A percentile compares a stretch with the other conserved stretches of the same genome.
Conservation (phyloP, 2,888 invertebrate species). For the Caenorhabditis afra region DNA sequence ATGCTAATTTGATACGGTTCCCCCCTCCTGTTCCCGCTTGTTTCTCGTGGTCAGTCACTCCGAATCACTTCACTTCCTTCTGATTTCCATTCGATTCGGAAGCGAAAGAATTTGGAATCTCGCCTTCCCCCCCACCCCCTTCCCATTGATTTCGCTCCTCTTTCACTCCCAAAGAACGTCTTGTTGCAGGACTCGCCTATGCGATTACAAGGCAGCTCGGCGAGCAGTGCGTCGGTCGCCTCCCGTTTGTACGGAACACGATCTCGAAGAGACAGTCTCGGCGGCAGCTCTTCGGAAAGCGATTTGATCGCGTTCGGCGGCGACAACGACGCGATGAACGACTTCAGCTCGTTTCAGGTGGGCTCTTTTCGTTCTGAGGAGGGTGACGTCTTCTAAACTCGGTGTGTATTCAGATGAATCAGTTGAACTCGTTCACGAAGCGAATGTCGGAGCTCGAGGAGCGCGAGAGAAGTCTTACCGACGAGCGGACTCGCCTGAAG, state of each 20-base stretch:
- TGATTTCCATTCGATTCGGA: slow-evolving; percentile 11
- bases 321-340: slow-evolving; percentile 53
- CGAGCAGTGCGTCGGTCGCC: slow-evolving; percentile 77
- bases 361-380: too few species aligned
- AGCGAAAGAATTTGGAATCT: background rate
- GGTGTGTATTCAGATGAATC: slow-evolving; percentile 71
- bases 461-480: slow-evolving; percentile 68
- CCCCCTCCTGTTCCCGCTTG: background rate
- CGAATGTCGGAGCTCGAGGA: slow-evolving; percentile 78
- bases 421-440: slow-evolving; percentile 72
- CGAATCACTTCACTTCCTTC: slow-evolving; percentile 41
- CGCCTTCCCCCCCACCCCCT: background rate
- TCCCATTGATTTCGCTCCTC: background rate
- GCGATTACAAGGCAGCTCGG: slow-evolving; percentile 71
- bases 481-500: slow-evolving; percentile 74
- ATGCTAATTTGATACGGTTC: slow-evolving; percentile 58
- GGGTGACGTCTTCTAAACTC: too few species aligned
- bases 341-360: slow-evolving; percentile 52
- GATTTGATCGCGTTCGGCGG: slow-evolving; percentile 76
- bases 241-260: slow-evolving; percentile 76
- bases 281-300: slow-evolving; percentile 72
- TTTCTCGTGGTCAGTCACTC: slow-evolving; percentile 27
- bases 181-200: slow-evolving; percentile 72
- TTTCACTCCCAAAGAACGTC: background rate
- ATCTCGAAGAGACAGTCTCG: slow-evolving; percentile 64